Base-by-base conservation (phyloP, 2,113 vertebrate genomes). In the Brachyistius frenatus region DNA sequence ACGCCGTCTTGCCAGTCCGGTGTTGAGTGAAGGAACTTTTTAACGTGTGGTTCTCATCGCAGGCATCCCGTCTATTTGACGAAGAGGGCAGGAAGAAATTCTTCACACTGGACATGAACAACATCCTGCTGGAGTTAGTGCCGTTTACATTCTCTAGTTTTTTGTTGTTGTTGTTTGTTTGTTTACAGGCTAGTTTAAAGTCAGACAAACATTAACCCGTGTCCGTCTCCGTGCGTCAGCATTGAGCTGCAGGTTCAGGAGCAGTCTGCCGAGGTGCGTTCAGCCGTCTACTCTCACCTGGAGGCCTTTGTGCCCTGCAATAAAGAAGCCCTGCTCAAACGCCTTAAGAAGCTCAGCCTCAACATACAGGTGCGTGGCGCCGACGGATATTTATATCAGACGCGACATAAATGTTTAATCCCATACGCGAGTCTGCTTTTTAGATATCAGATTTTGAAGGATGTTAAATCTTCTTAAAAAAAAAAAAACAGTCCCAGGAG, bases 51-150 rank as follows among this genome's bases (percentile, higher is more conserved):
- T 35, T 44, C 41, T 54, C 53, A 2, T 53, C 23, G 1, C 92
- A 99, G 98, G 98, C 97, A 7, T 97, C 97, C 77, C 97, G 97
- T 83, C 95, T 97, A 92, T 98, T 98, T 91, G 98, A 99, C 85
- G 94, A 97, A 93, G 98, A 99, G 93, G 98, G 98, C 86, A 96
- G 98, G 81, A 99, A 99, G 94, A 99, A 99, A 85, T 99, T 99
- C 94, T 99, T 99, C 93, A 99, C 97, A 0, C 94, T 98, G 93
- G 98, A 99, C 91, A 99, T 99, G 96, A 99, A 99, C 95, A 98
- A 99, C 96, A 99, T 99, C 95, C 95, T 99, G 39, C 95, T 99
- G 67, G 98, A 99, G 98, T 99, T 94, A 97, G 98, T 97, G 62
- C 5, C 50, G 1, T 55, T n/a, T 14, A 16, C 6, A 3, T 35